These are phyloP conservation scores for Coptodon bakossiorum DNA, from an alignment of 2,113 vertebrate genomes.

Conservation along the genomic window DNA sequence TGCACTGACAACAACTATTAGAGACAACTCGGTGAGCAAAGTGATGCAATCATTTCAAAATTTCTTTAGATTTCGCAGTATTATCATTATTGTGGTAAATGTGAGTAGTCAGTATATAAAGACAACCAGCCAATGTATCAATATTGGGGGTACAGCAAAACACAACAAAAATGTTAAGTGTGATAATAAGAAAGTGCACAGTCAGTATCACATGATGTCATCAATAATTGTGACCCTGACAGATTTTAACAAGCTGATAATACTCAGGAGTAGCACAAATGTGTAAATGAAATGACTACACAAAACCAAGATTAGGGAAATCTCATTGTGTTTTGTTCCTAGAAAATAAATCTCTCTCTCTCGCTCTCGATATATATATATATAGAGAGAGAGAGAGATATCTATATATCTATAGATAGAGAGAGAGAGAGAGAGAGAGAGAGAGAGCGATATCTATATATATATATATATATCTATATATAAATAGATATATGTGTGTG, in stretches of 20 bases:
- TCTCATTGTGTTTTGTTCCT: not conserved
- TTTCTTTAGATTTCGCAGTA: not conserved
- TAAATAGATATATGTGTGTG: too few relatives aligned
- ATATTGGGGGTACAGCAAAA: not conserved
- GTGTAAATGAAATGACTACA: not conserved
- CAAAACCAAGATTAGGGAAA: not conserved
- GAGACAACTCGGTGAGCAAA: not conserved
- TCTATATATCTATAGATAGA: too few relatives aligned
- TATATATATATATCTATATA: not conserved
- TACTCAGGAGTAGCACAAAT: not conserved
- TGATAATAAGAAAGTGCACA: not conserved
- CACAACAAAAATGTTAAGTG: not conserved
- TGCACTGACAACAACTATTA: not conserved
- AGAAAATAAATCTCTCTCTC: too few relatives aligned
- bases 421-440: too few relatives aligned
- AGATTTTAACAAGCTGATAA: not conserved
- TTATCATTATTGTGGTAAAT: not conserved
- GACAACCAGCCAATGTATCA: not conserved
- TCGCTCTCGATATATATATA: too few relatives aligned
- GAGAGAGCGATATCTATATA: too few relatives aligned
- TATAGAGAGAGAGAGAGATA: too few relatives aligned
- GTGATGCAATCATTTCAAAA: not conserved
- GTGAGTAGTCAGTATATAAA: not conserved
- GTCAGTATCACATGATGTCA: not conserved
- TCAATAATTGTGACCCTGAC: not conserved